Base-by-base conservation (phyloP, 2,888 invertebrate species). In the Acanthoscelides obtectus region DNA sequence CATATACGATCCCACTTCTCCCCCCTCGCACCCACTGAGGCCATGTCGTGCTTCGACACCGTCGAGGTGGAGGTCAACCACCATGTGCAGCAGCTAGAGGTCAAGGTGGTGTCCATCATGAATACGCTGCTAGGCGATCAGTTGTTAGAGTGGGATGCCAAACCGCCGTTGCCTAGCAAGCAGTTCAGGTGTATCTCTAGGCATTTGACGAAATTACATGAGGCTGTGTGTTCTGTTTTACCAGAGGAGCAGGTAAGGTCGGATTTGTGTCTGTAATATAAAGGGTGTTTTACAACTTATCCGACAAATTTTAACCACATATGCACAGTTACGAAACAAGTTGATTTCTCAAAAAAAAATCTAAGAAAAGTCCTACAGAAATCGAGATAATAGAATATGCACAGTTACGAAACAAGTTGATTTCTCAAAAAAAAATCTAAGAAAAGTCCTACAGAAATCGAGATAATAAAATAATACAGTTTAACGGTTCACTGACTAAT, bases 101-200 rank as follows among this genome's bases (percentile, higher is more conserved):
- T 91, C 81, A 99, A 99, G 88, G 91, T 99, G 78, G 90, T 96
- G 76, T 89, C 92, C 69, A 96, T 99, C 81, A 95, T 98, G 79
- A 94, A 94, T 82, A 93, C 92, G 80, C 91, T 97, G 83, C 88
- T 98, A 67, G 90, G 91, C 69, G 91, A 91, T 74, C 95, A 97
- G 81, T 87, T 99, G 78, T 88, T 89, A 22, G 89, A 91, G 78
- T 99, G 98, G 98, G 96, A 97, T 84, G 96, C 97, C 0, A 93
- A 94, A 80, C 97, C 98, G 21, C 97, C 98, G 0, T 94, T 97
- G 80, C 98, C 99, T 66, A 98, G 98, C 19, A 92, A 93, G 84
- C 91, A 94, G 80, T 95, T 96, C 86, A 90, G 95, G 77, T 94
- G 91, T 86, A 93, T 96, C 82, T 94, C 94, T 68, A 91, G 92